Percentiles rank a stretch among this genome's conserved stretches.
Evolutionary conservation across 2,888 invertebrate genomes (phyloP).

Genomic region (Bunonema sp.): DNA sequence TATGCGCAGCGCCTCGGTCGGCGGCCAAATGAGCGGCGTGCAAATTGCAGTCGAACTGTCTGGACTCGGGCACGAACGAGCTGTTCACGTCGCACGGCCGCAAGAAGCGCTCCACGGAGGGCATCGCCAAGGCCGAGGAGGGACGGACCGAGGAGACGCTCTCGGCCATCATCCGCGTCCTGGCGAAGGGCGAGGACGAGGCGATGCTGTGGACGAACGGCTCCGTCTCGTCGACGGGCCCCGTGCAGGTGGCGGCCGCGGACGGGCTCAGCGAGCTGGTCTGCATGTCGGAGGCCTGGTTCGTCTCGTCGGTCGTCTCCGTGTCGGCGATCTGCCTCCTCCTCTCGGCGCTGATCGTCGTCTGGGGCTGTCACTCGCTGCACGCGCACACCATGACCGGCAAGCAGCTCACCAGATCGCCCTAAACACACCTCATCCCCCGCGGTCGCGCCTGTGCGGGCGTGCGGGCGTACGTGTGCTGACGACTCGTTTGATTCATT

Average conservation of each 20-base stretch:
- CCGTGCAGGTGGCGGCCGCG: conserved; percentile 1
- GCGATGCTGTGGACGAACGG: conserved; percentile 9
- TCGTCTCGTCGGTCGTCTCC: conserved; percentile 40
- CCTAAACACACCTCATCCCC: not conserved
- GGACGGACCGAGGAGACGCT: conserved; percentile 36
- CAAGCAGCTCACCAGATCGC: not conserved
- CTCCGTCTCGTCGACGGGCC: not conserved
- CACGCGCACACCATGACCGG: not conserved
- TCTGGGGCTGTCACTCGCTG: conserved; percentile 37
- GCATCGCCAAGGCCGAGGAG: conserved; percentile 8
- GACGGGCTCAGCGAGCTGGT: conserved; percentile 15
- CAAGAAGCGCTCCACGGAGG: conserved; percentile 29
- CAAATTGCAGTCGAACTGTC: conserved; percentile 34
- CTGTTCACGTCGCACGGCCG: conserved; percentile 44
- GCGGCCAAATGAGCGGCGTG: not conserved
- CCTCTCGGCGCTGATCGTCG: conserved; percentile 38
- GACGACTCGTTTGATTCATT: no score
- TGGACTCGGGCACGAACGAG: conserved; percentile 44
- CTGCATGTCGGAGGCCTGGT: conserved; percentile 39
- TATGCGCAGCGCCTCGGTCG: not conserved
- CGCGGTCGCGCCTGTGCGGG: not conserved
- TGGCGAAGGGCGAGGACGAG: conserved; percentile 42
- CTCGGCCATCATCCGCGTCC: conserved; percentile 41
- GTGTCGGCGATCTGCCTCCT: conserved; percentile 40
- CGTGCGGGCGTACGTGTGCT: no score